Evolutionary conservation across 2,888 invertebrate species (phyloP).

Genomic region (Rhimphoctona megacephalus): DNA sequence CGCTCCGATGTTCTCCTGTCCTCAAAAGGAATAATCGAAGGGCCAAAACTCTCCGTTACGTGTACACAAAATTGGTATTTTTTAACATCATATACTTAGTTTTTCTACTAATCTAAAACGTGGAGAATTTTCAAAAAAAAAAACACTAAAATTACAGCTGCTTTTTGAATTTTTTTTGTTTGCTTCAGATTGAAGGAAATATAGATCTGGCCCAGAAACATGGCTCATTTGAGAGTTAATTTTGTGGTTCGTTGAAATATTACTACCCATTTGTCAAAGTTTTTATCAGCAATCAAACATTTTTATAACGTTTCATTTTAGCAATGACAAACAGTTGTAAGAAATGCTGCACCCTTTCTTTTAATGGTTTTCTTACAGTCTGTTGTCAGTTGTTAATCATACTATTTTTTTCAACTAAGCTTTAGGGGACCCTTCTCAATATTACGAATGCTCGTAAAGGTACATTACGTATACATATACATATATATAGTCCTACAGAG

Average conservation of each 20-base stretch:
- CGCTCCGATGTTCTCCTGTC: slow-evolving; percentile 42
- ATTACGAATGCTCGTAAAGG: slow-evolving; percentile 7
- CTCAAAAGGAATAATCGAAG: slow-evolving; percentile 44
- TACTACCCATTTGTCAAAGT: too few species aligned
- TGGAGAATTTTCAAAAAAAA: neutral
- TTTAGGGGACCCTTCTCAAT: neutral
- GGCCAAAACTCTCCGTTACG: slow-evolving; percentile 2
- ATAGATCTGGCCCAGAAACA: too few species aligned
- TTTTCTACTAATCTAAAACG: neutral
- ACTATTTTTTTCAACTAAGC: neutral
- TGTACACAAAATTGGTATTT: slow-evolving; percentile 23
- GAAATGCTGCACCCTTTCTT: neutral
- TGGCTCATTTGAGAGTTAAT: neutral
- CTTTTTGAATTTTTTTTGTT: too few species aligned
- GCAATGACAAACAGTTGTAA: neutral
- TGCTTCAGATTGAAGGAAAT: too few species aligned
- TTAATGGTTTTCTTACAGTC: neutral
- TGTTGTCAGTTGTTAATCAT: neutral
- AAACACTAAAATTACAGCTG: neutral
- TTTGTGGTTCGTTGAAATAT: too few species aligned
- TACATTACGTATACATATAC: slow-evolving; percentile 3
- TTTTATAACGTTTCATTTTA: neutral
- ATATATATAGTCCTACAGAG: neutral
- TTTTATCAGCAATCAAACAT: neutral
- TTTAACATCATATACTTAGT: neutral